Percentiles rank a stretch among this genome's conserved stretches.
phyloP scores from a whole-genome alignment of 2,797 vertebrate genomes.

The Semaprochilodus insignis region DNA sequence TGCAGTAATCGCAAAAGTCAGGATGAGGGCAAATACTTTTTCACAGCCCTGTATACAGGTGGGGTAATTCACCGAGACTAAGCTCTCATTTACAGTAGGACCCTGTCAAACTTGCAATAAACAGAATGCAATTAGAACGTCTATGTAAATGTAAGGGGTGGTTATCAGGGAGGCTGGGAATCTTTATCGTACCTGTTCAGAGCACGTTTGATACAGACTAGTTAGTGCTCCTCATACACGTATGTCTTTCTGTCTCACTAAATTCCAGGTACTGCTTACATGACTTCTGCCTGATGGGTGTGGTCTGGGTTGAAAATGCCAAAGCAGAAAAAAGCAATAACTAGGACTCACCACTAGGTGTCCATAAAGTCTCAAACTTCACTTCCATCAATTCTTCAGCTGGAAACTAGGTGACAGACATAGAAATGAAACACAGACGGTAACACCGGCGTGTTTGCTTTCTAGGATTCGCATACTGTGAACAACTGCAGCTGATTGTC shows the following conservation, averaged over 20 bases:
- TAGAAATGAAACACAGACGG: background rate
- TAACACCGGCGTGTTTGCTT: background rate
- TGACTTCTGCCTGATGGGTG: background rate
- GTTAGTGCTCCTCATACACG: background rate
- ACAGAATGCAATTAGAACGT: too few relatives aligned
- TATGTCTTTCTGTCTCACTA: background rate
- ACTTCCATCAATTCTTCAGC: background rate
- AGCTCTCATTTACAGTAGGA: too few relatives aligned
- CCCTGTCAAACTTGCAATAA: too few relatives aligned
- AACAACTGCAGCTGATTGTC: background rate
- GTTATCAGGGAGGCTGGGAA: too few relatives aligned
- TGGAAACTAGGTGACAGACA: conserved; percentile 32
- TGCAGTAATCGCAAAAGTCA: too few relatives aligned
- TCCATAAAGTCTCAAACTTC: conserved; percentile 62
- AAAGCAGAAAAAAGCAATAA: background rate
- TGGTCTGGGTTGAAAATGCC: background rate
- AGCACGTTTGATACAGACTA: background rate
- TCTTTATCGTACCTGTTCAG: background rate
- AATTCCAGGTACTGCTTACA: background rate
- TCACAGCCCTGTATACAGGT: too few relatives aligned
- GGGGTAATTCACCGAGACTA: too few relatives aligned
- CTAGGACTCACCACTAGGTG: conserved; percentile 75
- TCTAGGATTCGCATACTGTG: background rate
- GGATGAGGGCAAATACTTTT: too few relatives aligned
- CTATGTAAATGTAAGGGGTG: too few relatives aligned